Evolutionary conservation across 2,113 vertebrate species (phyloP), one percentile per base, ranked within the genome.

Genomic region (Lampris incognitus): DNA sequence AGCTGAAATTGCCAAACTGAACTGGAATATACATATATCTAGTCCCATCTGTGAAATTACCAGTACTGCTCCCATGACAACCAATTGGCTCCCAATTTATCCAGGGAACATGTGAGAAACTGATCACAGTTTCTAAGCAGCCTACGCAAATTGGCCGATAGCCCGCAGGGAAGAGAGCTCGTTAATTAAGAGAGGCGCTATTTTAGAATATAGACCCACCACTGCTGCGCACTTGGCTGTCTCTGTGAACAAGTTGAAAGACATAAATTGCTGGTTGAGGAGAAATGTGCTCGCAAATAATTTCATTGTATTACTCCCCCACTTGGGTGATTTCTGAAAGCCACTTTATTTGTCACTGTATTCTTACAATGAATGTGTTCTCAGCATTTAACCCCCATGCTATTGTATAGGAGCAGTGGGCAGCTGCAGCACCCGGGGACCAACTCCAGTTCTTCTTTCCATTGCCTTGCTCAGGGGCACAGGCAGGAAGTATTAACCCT

Each of bases 181-280:
- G 81, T 83, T 90, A 78, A 89, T 90, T 83, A 90, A 79, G 77
- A 83, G 59, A 79, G 70, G 55, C 68, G 75, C 83, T 85, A 82
- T 86, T 86, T 87, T 78, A 76, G 66, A 81, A 74, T 51, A 44
- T 44, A 63, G 63, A 76, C 60, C 78, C 62, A 74, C 59, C 76
- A 62, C 71, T 62, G 81, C 39, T 58, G 66, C 44, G 74, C 71
- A 63, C 71, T 83, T 41, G 9, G 74, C 54, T 0, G 41, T 81
- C 64, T 9, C 50, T 66, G 70, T 52, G 62, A 63, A 49, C 36
- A 69, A 68, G 52, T 62, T 79, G 64, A 54, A 72, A 69, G 67
- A 58, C 13, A 56, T 11, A 66, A 66, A 78, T 2, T 36, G 8
- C 50, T 52, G 11, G 8, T 4, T 55, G 37, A 71, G 39, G 7